Evolutionary conservation across 2,113 vertebrate species (phyloP).

Genomic region (Gobius niger): DNA sequence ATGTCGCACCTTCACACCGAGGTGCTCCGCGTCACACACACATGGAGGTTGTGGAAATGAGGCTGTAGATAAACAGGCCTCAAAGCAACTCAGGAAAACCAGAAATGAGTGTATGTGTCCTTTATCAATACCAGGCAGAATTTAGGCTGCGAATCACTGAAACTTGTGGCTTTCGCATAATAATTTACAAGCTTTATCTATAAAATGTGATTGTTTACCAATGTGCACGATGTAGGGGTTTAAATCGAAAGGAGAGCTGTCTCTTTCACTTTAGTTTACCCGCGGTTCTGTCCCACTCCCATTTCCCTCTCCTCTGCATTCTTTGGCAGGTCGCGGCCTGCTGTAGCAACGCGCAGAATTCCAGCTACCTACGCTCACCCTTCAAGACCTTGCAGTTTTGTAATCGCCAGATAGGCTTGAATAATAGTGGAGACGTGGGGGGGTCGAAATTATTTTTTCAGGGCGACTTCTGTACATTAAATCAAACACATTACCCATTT

Average conservation of each 20-base stretch:
- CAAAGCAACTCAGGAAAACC: not conserved
- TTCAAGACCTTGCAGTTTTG: slow-evolving; percentile 6
- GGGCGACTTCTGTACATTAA: no score
- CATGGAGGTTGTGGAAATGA: not conserved
- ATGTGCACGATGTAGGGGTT: not conserved
- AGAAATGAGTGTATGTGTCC: not conserved
- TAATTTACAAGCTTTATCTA: no score
- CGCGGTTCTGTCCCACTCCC: slow-evolving; percentile 26
- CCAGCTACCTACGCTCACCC: slow-evolving; percentile 23
- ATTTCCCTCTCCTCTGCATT: slow-evolving; percentile 54
- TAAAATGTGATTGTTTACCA: not conserved
- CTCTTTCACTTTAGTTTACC: not conserved
- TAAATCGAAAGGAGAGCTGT: not conserved
- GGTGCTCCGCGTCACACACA: not conserved
- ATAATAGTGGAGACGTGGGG: no score
- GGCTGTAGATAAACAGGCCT: not conserved
- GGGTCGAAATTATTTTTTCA: no score
- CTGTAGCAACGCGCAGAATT: slow-evolving; percentile 47
- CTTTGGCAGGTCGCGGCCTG: slow-evolving; percentile 71
- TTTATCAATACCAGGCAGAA: no score
- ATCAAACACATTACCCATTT: no score
- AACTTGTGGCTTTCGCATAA: no score
- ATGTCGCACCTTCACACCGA: not conserved
- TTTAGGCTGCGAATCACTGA: no score
- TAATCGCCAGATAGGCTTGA: not conserved